Base-by-base conservation (phyloP, 1,140 invertebrate species). In the Drosophila punjabiensis region DNA sequence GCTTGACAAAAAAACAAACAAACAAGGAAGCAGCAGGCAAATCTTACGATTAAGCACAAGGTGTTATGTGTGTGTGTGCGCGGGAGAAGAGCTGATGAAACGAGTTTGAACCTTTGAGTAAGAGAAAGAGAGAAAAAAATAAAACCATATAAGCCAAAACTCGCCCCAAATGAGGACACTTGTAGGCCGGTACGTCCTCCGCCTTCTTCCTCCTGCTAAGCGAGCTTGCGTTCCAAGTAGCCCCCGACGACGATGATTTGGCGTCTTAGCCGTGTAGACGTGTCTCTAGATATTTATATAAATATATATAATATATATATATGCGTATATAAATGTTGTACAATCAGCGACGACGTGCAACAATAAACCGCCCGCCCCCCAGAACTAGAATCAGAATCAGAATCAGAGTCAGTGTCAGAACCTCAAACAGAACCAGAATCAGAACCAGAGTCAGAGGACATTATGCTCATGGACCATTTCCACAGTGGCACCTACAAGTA, bases 271-370 rank as follows among this genome's bases (percentile, higher is more conserved):
- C 48, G 69, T 53, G 69, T 53, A 87, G 83, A 87, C 79, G 78
- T 82, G 84, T 77, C 61, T 77, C 65, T 77, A 82, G 63, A 74
- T 75, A 74, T 74, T 74, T 74, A 74, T 74, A 74, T 74, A 74
- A 62, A 58, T 58, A 56, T 56, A 73, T 73, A 73, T 61, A 32
- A 48, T 28, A 28, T 10, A 52, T 8, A 52, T 53, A 75, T 75
- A 62, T 68, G 75, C 78, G 78, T 87, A 78, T 89, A 81, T 81
- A 89, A 85, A 79, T 88, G 85, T 88, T 88, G 85, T 89, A 90
- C 86, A 89, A 89, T 85, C 86, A 90, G 81, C 86, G 86, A 89
- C 78, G 81, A 90, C 78, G 85, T 88, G 85, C 85, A 88, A 88
- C 83, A 87, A 88, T 87, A 87, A 87, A 82, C n/a, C 65, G 66